These are phyloP conservation scores for Ardeotis arabs DNA, from an alignment of 2,113 vertebrate species.

Conservation along the genomic window DNA sequence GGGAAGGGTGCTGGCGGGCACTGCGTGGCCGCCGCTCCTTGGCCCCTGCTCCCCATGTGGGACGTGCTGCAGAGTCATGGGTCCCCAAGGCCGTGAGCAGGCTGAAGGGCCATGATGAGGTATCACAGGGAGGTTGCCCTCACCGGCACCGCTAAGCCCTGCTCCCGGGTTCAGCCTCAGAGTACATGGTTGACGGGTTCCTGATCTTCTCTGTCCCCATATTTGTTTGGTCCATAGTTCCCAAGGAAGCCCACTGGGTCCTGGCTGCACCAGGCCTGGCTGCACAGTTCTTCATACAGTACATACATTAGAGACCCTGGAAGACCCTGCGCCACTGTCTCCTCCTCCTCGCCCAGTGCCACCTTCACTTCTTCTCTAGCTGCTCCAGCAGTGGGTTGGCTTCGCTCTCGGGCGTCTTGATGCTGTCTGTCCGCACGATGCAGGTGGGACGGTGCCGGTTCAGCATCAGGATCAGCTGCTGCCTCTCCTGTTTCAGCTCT, in stretches of 20 bases:
- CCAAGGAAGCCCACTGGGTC: slow-evolving; percentile 43
- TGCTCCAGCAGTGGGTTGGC: slow-evolving; percentile 88
- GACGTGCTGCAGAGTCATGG: not conserved
- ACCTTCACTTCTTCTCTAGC: slow-evolving; percentile 86
- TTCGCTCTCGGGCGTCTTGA: slow-evolving; percentile 89
- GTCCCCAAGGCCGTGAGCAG: not conserved
- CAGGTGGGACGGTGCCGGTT: slow-evolving; percentile 95
- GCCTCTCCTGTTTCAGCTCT: slow-evolving; percentile 93
- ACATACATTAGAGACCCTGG: slow-evolving; percentile 64
- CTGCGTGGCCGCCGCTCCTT: rapidly evolving
- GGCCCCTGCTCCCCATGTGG: not conserved
- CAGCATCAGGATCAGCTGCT: slow-evolving; percentile 94
- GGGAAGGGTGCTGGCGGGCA: not conserved
- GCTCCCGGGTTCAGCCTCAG: slow-evolving; percentile 28
- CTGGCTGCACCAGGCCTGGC: slow-evolving; percentile 53
- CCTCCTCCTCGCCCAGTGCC: slow-evolving; percentile 46
- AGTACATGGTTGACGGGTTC: slow-evolving; percentile 30
- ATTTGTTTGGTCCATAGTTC: slow-evolving; percentile 58
- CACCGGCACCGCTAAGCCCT: not conserved
- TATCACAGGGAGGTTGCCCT: slow-evolving; percentile 22
- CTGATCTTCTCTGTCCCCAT: slow-evolving; percentile 49
- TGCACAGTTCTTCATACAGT: slow-evolving; percentile 63
- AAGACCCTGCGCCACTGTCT: slow-evolving; percentile 57
- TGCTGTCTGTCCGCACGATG: slow-evolving; percentile 92
- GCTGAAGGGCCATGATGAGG: slow-evolving; percentile 1